Base-by-base conservation (phyloP, 2,888 invertebrate genomes). In the Aleiodes testaceus region DNA sequence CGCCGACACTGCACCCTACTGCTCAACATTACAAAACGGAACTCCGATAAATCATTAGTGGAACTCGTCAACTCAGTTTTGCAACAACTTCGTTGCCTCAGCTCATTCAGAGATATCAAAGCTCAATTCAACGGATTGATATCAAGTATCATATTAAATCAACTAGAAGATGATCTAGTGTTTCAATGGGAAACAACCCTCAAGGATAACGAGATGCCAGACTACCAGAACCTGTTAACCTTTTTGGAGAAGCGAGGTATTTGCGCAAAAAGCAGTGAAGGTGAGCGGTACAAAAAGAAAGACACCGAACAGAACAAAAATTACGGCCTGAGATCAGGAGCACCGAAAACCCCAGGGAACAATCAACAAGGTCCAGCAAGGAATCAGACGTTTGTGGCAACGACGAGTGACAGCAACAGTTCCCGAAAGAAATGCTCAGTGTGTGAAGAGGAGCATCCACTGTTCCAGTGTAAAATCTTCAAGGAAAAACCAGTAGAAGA, bases 381-480 rank as follows among this genome's bases (percentile, higher is more conserved):
- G 9, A 36, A 36, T 36, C 36, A 36, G 36, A 36, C 36, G 1
- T 36, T 36, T 36, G 36, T 36, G 36, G 9, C 36, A 36, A 36
- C 6, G 9, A 36, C 36, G 2, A 9, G 36, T 36, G 36, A 36
- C 0, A 3, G 9, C 36, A 36, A 9, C 36, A 36, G 36, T 9
- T 36, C 36, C 3, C 7, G 9, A 9, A 36, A 7, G 9, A 1
- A 36, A 6, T 78, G 77, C 70, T 14, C 45, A 42, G 45, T 72
- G 12, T 78, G 75, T 65, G 72, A 75, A 26, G 70, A 55, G 11
- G 18, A 14, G 7, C 77, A 78, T 67, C 36, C 22, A 12, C 52
- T 76, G 12, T 70, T 67, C 45, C 30, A 63, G 12, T 79, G 79
- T 36, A 44, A 70, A 49, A 64, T 53, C 49, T 74, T 74, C 22